Percentiles rank a stretch among this genome's conserved stretches.
Conservation (phyloP, 2,888 invertebrate species). For the Hemaris fuciformis region DNA sequence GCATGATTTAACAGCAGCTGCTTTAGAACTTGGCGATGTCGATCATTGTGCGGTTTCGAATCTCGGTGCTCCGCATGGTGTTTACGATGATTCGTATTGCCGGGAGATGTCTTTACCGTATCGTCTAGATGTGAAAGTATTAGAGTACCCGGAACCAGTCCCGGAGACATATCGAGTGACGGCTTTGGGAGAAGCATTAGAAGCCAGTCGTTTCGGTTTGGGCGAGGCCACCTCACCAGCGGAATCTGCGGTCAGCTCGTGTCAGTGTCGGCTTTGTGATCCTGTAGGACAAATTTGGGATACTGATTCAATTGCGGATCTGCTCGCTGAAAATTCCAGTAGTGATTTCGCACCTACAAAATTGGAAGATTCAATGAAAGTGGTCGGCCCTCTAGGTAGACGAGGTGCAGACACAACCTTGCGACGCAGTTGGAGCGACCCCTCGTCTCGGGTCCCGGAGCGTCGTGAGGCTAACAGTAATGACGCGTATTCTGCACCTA, state of each 20-base stretch:
- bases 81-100: constrained; percentile 76
- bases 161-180: constrained; percentile 73
- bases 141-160: constrained; percentile 65
- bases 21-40: constrained; percentile 69
- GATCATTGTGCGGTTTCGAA: constrained; percentile 71
- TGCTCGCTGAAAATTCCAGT: constrained; percentile 74
- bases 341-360: constrained; percentile 75
- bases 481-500: constrained; percentile 69
- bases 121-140: constrained; percentile 69
- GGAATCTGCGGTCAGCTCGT: constrained; percentile 77
- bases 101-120: constrained; percentile 77
- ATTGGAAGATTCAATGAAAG: constrained; percentile 77
- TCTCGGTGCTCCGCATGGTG: constrained; percentile 56
- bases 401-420: constrained; percentile 70
- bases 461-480: constrained; percentile 57
- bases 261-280: constrained; percentile 89
- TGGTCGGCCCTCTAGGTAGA: constrained; percentile 68
- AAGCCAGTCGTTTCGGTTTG: constrained; percentile 72
- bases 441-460: constrained; percentile 74
- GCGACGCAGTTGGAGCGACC: constrained; percentile 84
- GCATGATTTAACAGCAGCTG: constrained; percentile 65
- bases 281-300: constrained; percentile 89
- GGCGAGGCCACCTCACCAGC: constrained; percentile 70
- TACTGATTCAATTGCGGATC: constrained; percentile 82
- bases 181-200: constrained; percentile 78